Percentiles rank a stretch among this genome's conserved stretches.
phyloP scores from a whole-genome alignment of 2,797 vertebrate genomes.

The Furcifer pardalis region DNA sequence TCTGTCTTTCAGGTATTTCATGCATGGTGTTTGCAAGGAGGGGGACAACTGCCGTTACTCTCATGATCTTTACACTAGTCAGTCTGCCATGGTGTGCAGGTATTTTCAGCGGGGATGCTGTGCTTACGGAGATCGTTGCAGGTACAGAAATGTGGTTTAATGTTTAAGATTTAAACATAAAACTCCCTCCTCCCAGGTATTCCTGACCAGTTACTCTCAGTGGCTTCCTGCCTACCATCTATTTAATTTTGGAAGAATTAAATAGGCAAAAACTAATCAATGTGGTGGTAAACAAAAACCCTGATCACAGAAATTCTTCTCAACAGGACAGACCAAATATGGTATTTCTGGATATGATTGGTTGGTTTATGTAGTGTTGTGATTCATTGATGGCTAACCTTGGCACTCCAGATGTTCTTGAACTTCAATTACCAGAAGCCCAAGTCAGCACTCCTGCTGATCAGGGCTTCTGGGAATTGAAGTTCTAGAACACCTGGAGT shows the following conservation, averaged over 20 bases:
- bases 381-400: no score
- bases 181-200: background rate
- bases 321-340: background rate
- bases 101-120: conserved; percentile 97
- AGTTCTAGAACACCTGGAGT: no score
- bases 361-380: no score
- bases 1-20: conserved; percentile 88
- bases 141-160: conserved; percentile 74
- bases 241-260: background rate
- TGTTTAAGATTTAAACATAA: background rate
- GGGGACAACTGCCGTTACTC: conserved; percentile 96
- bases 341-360: no score
- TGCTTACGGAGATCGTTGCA: conserved; percentile 95
- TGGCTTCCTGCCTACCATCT: background rate
- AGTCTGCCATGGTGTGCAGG: conserved; percentile 92
- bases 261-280: background rate
- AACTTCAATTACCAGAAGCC: no score
- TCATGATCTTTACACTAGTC: conserved; percentile 90
- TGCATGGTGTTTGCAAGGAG: conserved; percentile 98
- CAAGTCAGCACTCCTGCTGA: no score
- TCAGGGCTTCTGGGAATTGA: no score
- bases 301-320: background rate
- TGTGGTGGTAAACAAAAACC: background rate
- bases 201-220: background rate
- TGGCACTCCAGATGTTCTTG: no score